Conservation (phyloP, 2,888 invertebrate species). For the Polymixis lichenea region DNA sequence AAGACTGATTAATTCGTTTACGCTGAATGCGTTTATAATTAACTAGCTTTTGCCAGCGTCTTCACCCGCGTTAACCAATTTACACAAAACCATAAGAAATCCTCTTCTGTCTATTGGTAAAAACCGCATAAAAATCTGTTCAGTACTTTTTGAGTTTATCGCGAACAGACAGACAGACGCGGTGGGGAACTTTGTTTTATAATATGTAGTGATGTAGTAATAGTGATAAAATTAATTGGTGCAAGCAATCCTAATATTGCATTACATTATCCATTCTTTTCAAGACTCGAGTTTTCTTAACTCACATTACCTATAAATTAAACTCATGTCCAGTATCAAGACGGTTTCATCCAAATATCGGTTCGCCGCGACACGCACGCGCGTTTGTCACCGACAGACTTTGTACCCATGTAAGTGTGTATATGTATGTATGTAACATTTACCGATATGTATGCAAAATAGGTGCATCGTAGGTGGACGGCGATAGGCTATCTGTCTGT, state of each 20-base stretch:
- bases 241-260: not conserved
- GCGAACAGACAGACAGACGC: too few species aligned
- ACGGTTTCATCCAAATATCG: constrained; percentile 63
- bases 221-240: not conserved
- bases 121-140: too few species aligned
- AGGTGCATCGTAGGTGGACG: constrained; percentile 56
- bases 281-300: not conserved
- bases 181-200: too few species aligned
- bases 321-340: constrained; percentile 68
- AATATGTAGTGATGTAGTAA: too few species aligned
- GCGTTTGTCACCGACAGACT: constrained; percentile 54
- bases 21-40: not conserved
- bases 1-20: not conserved
- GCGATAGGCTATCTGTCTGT: constrained; percentile 27
- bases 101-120: too few species aligned
- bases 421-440: constrained; percentile 44
- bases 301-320: not conserved
- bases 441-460: constrained; percentile 64
- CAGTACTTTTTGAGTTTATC: too few species aligned
- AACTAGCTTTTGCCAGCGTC: too few species aligned
- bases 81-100: too few species aligned
- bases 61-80: too few species aligned
- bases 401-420: constrained; percentile 36
- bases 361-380: constrained; percentile 75
- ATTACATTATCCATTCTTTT: not conserved